A percentile compares a stretch with the other conserved stretches of the same genome.
phyloP scores from a whole-genome alignment of 2,888 invertebrate species.

The Globia sparganii region DNA sequence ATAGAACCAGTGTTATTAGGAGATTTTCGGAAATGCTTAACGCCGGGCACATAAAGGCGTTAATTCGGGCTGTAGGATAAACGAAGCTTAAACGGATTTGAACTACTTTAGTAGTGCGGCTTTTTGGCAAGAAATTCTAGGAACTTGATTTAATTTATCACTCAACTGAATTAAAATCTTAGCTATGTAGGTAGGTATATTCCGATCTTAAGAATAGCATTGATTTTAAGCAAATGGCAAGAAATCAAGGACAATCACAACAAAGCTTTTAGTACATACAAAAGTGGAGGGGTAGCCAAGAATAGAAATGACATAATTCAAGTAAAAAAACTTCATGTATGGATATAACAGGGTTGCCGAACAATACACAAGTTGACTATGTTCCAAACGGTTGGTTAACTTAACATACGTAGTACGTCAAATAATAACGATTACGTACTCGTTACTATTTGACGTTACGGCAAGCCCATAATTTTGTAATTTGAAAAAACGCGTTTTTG shows the following conservation, averaged over 20 bases:
- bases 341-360: constrained; percentile 6
- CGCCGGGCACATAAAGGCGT: constrained; percentile 4
- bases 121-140: not conserved
- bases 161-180: not conserved
- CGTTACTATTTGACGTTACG: too few relatives aligned
- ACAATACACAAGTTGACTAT: constrained; percentile 35
- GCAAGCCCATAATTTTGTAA: too few relatives aligned
- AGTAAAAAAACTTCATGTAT: not conserved
- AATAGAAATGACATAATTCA: not conserved
- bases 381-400: too few relatives aligned
- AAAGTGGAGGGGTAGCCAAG: not conserved
- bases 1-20: constrained; percentile 56
- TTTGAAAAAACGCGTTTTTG: too few relatives aligned
- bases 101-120: not conserved
- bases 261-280: not conserved
- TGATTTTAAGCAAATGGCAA: not conserved
- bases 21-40: constrained; percentile 22
- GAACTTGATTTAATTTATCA: not conserved
- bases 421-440: too few relatives aligned
- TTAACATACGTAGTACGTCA: too few relatives aligned
- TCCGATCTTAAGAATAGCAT: not conserved
- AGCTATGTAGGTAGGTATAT: not conserved
- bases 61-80: constrained; percentile 20
- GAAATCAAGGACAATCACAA: not conserved
- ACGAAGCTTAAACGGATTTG: constrained; percentile 26